These are phyloP conservation scores for Lethenteron reissneri DNA, from an alignment of 2,113 vertebrate species.

Conservation along the genomic window DNA sequence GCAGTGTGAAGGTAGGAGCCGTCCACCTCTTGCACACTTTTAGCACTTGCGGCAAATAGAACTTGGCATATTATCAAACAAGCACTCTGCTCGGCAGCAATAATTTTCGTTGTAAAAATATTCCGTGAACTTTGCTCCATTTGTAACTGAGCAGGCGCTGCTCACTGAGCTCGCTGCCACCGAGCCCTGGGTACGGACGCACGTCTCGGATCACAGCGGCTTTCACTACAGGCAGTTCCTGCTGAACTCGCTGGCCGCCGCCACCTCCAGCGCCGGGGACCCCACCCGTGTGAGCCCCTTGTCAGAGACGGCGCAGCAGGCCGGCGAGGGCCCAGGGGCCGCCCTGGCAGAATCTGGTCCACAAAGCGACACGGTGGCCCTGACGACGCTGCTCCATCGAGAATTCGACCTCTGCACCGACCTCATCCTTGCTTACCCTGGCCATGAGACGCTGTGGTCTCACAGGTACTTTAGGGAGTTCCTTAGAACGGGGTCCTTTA, in stretches of 20 bases:
- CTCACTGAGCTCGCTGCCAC: slow-evolving; percentile 66
- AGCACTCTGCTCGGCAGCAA: not conserved
- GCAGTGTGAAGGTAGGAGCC: slow-evolving; percentile 47
- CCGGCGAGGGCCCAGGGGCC: slow-evolving; percentile 11
- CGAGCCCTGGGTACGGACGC: slow-evolving; percentile 67
- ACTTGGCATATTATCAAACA: not conserved
- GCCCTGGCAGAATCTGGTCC: not conserved
- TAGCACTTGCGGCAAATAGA: too few species aligned
- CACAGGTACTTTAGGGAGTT: slow-evolving; percentile 38
- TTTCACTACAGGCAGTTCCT: slow-evolving; percentile 96
- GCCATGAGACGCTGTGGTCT: slow-evolving; percentile 88
- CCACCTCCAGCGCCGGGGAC: slow-evolving; percentile 9
- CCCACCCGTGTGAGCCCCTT: slow-evolving; percentile 20
- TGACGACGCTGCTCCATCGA: slow-evolving; percentile 32
- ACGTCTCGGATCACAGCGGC: slow-evolving; percentile 90
- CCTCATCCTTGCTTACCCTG: slow-evolving; percentile 68
- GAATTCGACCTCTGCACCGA: slow-evolving; percentile 69
- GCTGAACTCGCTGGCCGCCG: slow-evolving; percentile 39
- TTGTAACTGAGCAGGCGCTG: slow-evolving; percentile 35
- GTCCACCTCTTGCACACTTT: too few species aligned
- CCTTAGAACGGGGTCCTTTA: too few species aligned
- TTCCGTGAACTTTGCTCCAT: not conserved
- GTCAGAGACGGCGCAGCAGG: slow-evolving; percentile 15
- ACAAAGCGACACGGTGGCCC: slow-evolving; percentile 11
- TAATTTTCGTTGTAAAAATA: not conserved